Base-by-base conservation (phyloP, 2,797 vertebrate species). In the Anomalospiza imberbis region DNA sequence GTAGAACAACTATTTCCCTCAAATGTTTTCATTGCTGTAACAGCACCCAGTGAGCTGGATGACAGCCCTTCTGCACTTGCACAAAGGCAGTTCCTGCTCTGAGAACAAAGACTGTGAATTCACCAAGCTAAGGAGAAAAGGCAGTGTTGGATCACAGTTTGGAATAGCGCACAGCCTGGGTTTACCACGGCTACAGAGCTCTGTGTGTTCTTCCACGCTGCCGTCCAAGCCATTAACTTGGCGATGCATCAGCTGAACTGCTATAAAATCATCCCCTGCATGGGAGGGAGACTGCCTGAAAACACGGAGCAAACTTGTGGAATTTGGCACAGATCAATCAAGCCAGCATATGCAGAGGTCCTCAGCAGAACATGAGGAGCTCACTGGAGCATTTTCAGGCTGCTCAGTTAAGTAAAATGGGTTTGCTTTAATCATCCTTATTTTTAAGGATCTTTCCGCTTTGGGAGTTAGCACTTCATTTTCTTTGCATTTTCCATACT, bases 141-240 rank as follows among this genome's bases (percentile, higher is more conserved):
- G 57, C 2, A 1, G 32, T 1, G 0, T 1, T 70, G 80, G 65
- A 61, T 44, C 54, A 24, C 3, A 34, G 16, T 8, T 62, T 47
- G 47, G 34, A 45, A 76, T 16, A 68, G 24, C 18, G 70, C 75
- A 54, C 16, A 74, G 83, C 45, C 26, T 3, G 0, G 16, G 44
- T 48, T 77, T 25, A 82, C 18, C 50, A 54, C 5, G 3, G 73
- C 65, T 80, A 15, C 36, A 85, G 55, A 80, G 66, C 22, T 74
- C 3, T 48, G 38, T 31, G 34, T 26, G 36, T 79, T 73, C 66
- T 70, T 24, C 58, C 29, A 21, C 0, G 4, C 34, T 78, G 63
- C 48, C 68, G 72, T 8, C 48, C n/a, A n/a, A 89, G 45, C 58
- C 87, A 47, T 36, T n/a, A 67, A 36, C 32, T 12, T 17, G 36